Evolutionary conservation across 2,888 invertebrate genomes (phyloP).

Genomic region (Pemphredon lugubris): DNA sequence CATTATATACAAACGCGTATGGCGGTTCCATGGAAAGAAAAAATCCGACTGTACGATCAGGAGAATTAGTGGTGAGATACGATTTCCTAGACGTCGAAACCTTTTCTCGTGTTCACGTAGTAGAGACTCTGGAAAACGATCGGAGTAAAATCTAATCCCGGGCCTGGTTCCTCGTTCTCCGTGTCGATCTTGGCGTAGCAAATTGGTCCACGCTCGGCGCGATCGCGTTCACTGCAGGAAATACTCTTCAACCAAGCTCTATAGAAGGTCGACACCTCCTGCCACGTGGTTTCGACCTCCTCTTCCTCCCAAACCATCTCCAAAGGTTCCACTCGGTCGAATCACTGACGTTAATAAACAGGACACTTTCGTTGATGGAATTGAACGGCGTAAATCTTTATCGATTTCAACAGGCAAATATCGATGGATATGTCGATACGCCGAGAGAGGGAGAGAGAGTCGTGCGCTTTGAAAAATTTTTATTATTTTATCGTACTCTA

Average conservation of each 20-base stretch:
- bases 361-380: constrained; percentile 16
- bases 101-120: constrained; percentile 86
- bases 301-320: constrained; percentile 73
- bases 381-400: background rate
- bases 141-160: constrained; percentile 84
- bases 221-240: constrained; percentile 86
- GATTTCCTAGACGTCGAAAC: too few species aligned
- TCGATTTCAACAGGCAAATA: background rate
- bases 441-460: background rate
- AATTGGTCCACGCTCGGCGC: constrained; percentile 83
- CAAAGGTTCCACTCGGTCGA: constrained; percentile 43
- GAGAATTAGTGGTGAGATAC: too few species aligned
- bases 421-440: too few species aligned
- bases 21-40: too few species aligned
- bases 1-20: too few species aligned
- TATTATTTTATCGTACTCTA: too few species aligned
- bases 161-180: constrained; percentile 74
- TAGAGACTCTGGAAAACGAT: constrained; percentile 85
- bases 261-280: constrained; percentile 76
- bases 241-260: constrained; percentile 82
- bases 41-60: too few species aligned
- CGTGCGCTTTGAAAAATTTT: background rate
- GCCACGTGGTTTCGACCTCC: constrained; percentile 73
- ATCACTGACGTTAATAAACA: constrained; percentile 37
- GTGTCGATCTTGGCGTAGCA: constrained; percentile 81